Evolutionary conservation across 2,888 invertebrate genomes (phyloP), one percentile per base, ranked within the genome.

Genomic region (Branchellion lobata): DNA sequence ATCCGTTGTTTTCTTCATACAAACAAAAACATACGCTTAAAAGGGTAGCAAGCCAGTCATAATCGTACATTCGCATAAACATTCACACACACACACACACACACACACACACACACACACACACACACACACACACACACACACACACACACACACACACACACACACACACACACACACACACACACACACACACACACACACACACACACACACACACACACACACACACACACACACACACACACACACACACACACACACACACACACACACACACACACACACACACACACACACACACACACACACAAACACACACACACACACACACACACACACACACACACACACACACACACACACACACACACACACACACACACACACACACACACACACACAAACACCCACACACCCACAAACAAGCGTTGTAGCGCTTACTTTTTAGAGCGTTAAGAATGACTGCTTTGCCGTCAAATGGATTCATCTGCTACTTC

Each of bases 381-480:
- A 65, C 68, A 65, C 29, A 65, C 68, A 65, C 29, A 65, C 24
- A 47, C 47, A 47, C 47, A 47, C 47, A 47, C 47, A 47, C 47
- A 47, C 47, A 47, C 47, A 47, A 8, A 47, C 47, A 47, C 47
- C 8, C 47, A 47, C 47, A 47, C 47, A 47, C 47, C 8, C 47
- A 47, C 47, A 47, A 8, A 47, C 47, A 47, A 8, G 18, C 47
- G n/a, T n/a, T n/a, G n/a, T 34, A 29, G 31, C 21, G 31, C 34
- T 24, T 73, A 75, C 75, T 75, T 40, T 40, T 27, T 40, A 75
- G 57, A 21, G 75, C 75, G 75, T 57, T 75, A 31, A 75, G 75
- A 21, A 75, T 75, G 31, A 75, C 75, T 36, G 31, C 51, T 33
- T 75, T 75, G 31, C 75, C 57, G 51, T 75, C 75, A 75, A 75